A percentile compares a stretch with the other conserved stretches of the same genome.
These are phyloP conservation scores for Chalcis sispes DNA, from an alignment of 2,888 invertebrate species.

Conservation along the genomic window DNA sequence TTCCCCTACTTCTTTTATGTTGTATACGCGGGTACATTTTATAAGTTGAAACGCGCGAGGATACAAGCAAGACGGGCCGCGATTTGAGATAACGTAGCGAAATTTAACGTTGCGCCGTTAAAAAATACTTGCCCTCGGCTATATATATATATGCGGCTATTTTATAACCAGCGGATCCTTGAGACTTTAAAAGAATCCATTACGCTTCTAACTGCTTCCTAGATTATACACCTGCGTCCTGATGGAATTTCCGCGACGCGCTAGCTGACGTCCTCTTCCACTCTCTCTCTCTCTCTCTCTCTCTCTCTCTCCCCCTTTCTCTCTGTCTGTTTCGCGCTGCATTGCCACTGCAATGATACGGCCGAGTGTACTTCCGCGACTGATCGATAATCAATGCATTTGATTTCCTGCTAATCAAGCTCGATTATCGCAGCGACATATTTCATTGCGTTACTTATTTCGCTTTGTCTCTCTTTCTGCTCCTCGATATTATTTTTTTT, in stretches of 20 bases:
- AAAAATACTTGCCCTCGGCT: too few relatives aligned
- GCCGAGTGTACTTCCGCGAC: slow-evolving; percentile 16
- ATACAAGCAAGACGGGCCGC: too few relatives aligned
- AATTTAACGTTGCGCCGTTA: too few relatives aligned
- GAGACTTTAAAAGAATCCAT: slow-evolving; percentile 34
- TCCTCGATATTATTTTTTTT: not conserved
- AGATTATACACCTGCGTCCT: slow-evolving; percentile 66
- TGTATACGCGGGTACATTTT: too few relatives aligned
- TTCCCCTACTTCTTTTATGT: too few relatives aligned
- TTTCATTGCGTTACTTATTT: not conserved
- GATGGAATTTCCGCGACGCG: slow-evolving; percentile 60
- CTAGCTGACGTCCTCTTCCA: not conserved
- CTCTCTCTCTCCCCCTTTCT: too few relatives aligned
- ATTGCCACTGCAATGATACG: slow-evolving; percentile 14
- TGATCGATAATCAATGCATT: slow-evolving; percentile 54
- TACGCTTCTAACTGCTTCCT: slow-evolving; percentile 49
- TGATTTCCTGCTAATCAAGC: slow-evolving; percentile 52
- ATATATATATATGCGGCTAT: not conserved
- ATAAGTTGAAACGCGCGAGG: too few relatives aligned
- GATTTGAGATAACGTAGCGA: too few relatives aligned
- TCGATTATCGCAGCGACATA: slow-evolving; percentile 38
- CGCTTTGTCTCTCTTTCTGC: not conserved
- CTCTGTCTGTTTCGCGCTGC: not conserved
- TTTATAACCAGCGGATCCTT: not conserved
- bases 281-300: not conserved